These are phyloP conservation scores for Onthophagus taurus DNA, from an alignment of 1,140 invertebrate species.

Conservation along the genomic window DNA sequence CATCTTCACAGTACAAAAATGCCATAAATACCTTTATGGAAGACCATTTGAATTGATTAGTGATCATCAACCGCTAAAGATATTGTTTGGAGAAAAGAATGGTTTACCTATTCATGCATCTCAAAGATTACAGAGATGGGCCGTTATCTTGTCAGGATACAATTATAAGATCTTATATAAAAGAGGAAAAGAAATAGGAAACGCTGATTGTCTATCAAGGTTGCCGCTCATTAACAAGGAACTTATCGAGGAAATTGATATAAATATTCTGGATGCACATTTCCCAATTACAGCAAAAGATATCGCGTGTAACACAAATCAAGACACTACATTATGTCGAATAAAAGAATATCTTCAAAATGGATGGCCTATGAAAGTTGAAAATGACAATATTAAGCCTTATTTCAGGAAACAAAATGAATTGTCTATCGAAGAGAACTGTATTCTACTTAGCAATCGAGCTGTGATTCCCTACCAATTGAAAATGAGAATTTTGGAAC, in stretches of 20 bases:
- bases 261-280: too few relatives aligned
- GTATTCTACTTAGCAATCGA: slow-evolving; percentile 15
- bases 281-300: too few relatives aligned
- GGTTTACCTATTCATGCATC: neutral
- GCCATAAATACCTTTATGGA: slow-evolving; percentile 17
- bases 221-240: neutral
- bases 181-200: slow-evolving; percentile 8
- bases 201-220: slow-evolving; percentile 15
- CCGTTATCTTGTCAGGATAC: neutral
- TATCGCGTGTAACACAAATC: too few relatives aligned
- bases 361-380: too few relatives aligned
- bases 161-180: slow-evolving; percentile 16
- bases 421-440: slow-evolving; percentile 14
- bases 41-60: slow-evolving; percentile 14
- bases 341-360: too few relatives aligned
- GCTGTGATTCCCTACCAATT: slow-evolving; percentile 18
- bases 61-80: slow-evolving; percentile 15
- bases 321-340: neutral
- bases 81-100: slow-evolving; percentile 4
- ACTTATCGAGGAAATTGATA: too few relatives aligned
- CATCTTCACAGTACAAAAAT: slow-evolving; percentile 20
- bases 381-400: too few relatives aligned
- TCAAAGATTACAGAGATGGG: slow-evolving; percentile 3
- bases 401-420: slow-evolving; percentile 14
- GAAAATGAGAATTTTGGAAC: slow-evolving; percentile 14